phyloP scores from a whole-genome alignment of 2,113 vertebrate species.

The Corythoichthys intestinalis region DNA sequence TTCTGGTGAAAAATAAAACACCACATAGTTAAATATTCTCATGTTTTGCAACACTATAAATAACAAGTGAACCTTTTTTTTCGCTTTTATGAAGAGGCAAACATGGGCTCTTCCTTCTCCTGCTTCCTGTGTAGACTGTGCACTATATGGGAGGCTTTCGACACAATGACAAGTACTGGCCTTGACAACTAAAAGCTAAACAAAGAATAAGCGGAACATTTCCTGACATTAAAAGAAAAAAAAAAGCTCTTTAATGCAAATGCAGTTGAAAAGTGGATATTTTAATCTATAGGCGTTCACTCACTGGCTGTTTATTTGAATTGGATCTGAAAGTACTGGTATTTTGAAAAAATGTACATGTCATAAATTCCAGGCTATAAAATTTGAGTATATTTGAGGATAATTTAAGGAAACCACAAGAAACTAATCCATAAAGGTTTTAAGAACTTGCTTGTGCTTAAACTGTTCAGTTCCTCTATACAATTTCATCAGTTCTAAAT shows the following conservation, averaged over 20 bases:
- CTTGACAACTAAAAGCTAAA: conserved; percentile 17
- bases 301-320: conserved; percentile 7
- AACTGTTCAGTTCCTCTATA: background rate
- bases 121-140: conserved; percentile 38
- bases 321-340: background rate
- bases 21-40: background rate
- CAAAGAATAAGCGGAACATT: background rate
- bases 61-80: background rate
- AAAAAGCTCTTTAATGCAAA: conserved; percentile 10
- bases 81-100: conserved; percentile 33
- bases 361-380: conserved; percentile 5
- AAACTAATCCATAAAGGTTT: background rate
- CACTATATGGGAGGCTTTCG: conserved; percentile 16
- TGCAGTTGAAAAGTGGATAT: background rate
- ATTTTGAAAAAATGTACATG: conserved; percentile 10
- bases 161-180: conserved; percentile 33
- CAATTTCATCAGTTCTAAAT: background rate
- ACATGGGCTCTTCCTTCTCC: conserved; percentile 34
- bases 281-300: background rate
- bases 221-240: background rate
- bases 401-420: background rate
- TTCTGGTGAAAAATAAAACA: conserved; percentile 6
- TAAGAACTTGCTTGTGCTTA: background rate
- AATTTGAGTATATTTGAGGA: conserved; percentile 13
- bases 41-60: conserved; percentile 12